These are phyloP conservation scores for Salticus scenicus DNA, from an alignment of 2,888 invertebrate species.

Conservation along the genomic window DNA sequence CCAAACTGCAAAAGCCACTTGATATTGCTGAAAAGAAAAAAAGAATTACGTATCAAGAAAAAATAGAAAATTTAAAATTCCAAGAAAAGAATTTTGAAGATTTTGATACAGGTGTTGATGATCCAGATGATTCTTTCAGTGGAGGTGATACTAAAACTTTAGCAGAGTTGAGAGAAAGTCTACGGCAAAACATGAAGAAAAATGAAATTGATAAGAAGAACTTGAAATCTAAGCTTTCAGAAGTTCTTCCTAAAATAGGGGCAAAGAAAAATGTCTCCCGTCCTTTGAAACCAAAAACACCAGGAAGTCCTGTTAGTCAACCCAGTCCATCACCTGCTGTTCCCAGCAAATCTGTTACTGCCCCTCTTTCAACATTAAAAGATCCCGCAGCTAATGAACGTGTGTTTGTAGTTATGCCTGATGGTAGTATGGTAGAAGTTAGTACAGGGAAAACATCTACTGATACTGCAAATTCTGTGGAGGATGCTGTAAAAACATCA, in stretches of 20 bases:
- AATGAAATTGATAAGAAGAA: constrained; percentile 12
- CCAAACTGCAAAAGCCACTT: constrained; percentile 12
- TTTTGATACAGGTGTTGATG: constrained; percentile 4
- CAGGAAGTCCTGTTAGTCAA: not conserved
- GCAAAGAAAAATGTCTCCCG: constrained; percentile 50
- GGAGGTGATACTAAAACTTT: constrained; percentile 48
- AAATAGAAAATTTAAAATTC: constrained; percentile 26
- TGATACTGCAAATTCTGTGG: constrained; percentile 8
- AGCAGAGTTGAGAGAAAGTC: constrained; percentile 45
- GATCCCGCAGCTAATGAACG: constrained; percentile 45
- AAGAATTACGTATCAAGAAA: constrained; percentile 34
- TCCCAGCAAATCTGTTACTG: not conserved
- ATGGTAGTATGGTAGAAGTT: constrained; percentile 68
- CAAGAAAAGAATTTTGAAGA: not conserved
- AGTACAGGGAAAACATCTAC: constrained; percentile 38
- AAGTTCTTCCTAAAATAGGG: constrained; percentile 35
- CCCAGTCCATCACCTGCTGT: not conserved
- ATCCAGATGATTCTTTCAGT: constrained; percentile 31
- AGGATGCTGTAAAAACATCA: constrained; percentile 10
- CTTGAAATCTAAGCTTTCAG: not conserved
- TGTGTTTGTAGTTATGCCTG: constrained; percentile 68
- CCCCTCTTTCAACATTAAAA: not conserved
- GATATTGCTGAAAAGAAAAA: constrained; percentile 27
- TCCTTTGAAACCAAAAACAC: constrained; percentile 29
- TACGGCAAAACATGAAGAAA: constrained; percentile 36